Conservation (phyloP, 2,888 invertebrate species). For the Parnassius apollo region DNA sequence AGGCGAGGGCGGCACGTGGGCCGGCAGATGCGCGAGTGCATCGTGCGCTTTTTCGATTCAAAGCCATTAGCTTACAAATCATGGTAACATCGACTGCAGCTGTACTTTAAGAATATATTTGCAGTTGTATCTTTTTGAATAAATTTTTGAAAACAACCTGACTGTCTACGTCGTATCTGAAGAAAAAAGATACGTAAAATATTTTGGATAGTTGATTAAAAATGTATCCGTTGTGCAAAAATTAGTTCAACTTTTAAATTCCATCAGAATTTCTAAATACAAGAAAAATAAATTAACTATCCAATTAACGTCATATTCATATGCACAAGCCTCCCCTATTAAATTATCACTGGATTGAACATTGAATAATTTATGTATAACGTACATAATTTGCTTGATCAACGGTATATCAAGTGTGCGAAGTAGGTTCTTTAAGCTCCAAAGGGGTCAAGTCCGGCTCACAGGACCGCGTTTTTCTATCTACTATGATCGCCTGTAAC, state of each 20-base stretch:
- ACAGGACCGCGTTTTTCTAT: slow-evolving; percentile 69
- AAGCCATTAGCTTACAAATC: slow-evolving; percentile 62
- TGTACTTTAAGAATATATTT: slow-evolving; percentile 51
- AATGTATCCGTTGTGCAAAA: no score
- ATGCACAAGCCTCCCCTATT: no score
- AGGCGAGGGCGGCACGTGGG: slow-evolving; percentile 75
- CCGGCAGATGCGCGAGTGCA: slow-evolving; percentile 73
- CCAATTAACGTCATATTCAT: no score
- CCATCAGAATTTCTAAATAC: no score
- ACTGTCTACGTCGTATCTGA: no score
- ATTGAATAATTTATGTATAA: no score
- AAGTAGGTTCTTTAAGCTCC: slow-evolving; percentile 34
- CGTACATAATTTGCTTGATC: background rate
- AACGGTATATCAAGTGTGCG: slow-evolving; percentile 20
- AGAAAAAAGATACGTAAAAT: no score
- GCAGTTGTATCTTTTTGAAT: slow-evolving; percentile 7
- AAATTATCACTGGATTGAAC: no score
- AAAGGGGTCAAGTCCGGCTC: slow-evolving; percentile 74
- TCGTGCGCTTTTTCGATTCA: slow-evolving; percentile 49
- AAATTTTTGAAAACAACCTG: no score
- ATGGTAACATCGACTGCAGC: slow-evolving; percentile 55
- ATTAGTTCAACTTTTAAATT: no score
- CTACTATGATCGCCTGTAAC: slow-evolving; percentile 65
- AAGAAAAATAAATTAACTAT: no score
- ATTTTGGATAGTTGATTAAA: no score